A percentile compares a stretch with the other conserved stretches of the same genome.
Evolutionary conservation across 2,797 vertebrate species (phyloP).

Genomic region (Hyperoplus immaculatus): DNA sequence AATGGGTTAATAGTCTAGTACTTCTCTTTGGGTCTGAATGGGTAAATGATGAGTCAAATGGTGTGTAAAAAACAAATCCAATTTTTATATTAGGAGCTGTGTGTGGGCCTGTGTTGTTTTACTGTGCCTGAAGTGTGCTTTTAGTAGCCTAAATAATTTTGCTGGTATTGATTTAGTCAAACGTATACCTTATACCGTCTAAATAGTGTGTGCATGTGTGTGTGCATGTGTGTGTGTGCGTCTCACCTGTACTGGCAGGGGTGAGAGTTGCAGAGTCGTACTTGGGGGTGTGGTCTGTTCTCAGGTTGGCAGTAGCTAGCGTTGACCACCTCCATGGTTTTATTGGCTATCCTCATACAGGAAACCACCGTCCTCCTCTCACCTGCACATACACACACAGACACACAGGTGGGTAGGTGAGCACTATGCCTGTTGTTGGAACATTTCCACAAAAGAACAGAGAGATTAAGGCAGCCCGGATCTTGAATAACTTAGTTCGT

Average conservation of each 20-base stretch:
- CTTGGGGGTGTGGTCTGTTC: constrained; percentile 89
- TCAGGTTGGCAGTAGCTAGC: constrained; percentile 90
- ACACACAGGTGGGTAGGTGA: not conserved
- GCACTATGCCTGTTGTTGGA: too few species aligned
- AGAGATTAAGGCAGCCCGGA: not conserved
- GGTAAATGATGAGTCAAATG: not conserved
- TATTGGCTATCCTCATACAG: constrained; percentile 92
- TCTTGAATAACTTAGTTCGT: not conserved
- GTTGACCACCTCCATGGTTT: constrained; percentile 91
- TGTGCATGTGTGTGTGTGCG: constrained; percentile 11
- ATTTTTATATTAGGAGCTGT: not conserved
- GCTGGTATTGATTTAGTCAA: too few species aligned
- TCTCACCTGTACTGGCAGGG: constrained; percentile 94
- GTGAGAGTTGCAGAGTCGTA: constrained; percentile 92
- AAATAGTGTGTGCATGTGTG: constrained; percentile 14
- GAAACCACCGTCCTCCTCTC: constrained; percentile 93
- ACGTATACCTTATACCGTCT: too few species aligned
- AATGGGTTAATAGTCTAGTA: too few species aligned
- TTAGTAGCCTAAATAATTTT: too few species aligned
- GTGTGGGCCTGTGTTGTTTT: not conserved
- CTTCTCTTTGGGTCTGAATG: not conserved
- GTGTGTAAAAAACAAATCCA: too few species aligned
- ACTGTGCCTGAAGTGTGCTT: too few species aligned
- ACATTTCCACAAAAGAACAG: not conserved
- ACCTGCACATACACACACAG: constrained; percentile 79